Evolutionary conservation across 2,797 vertebrate species (phyloP), one percentile per base, ranked within the genome.

Genomic region (Silurus lanzhouensis): DNA sequence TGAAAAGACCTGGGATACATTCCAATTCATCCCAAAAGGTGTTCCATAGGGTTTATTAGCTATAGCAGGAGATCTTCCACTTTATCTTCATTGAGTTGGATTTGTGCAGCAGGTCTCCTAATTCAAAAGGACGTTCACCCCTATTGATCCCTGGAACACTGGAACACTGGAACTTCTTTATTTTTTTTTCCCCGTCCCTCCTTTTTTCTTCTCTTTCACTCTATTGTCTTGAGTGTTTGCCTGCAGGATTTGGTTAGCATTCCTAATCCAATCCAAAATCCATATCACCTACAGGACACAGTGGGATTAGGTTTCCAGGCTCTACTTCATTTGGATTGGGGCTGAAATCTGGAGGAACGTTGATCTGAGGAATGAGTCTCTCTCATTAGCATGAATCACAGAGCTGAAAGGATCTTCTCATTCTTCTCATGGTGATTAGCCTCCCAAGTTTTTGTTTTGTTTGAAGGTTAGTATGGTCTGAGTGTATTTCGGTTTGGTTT

Each of bases 141-240:
- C 84, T 38, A 70, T 5, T 48, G 57, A 63, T 13, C 46, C 46
- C n/a, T 0, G 31, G 44, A 85, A 38, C 58, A 72, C 38, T 14
- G 15, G 8, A 66, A 81, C 77, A 81, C 71, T 72, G 25, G 38
- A 58, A 44, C 58, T 20, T 61, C 6, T 20, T 31, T 61, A 55
- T 85, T 77, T 55, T 81, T 85, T 38, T 38, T 38, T 38, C 38
- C 38, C 25, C 58, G 66, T 85, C 44, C 15, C 13, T 20, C n/a
- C 67, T 85, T 78, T 70, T 48, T 48, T 48, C 55, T 44, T 25
- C 57, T 70, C 68, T 57, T 85, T 44, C 58, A 72, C 25, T 63
- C 44, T 44, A 81, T 74, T 81, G 60, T 80, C 68, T 48, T 60
- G 25, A 17, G 13, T 72, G 78, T 85, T 85, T 85, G 58, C 46